A percentile compares a stretch with the other conserved stretches of the same genome.
These are phyloP conservation scores for Drosophila persimilis DNA, from an alignment of 1,140 invertebrate genomes.

Conservation along the genomic window DNA sequence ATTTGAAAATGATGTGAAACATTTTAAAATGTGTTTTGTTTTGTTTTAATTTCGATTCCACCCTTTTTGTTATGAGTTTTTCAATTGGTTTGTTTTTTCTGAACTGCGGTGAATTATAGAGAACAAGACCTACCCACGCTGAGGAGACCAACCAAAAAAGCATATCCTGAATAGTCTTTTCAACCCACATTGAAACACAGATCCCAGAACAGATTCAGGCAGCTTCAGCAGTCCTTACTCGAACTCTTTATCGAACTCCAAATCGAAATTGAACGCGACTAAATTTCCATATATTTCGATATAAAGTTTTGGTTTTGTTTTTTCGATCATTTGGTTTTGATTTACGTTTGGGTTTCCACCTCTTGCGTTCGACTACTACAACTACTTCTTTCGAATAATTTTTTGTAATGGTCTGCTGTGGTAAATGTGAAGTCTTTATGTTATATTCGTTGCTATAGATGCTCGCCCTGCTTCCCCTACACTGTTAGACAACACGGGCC, in stretches of 20 bases:
- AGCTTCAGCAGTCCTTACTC: slow-evolving; percentile 41
- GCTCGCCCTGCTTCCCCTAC: slow-evolving; percentile 84
- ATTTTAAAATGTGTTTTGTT: slow-evolving; percentile 4
- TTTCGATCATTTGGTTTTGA: slow-evolving; percentile 22
- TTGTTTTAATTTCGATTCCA: slow-evolving; percentile 9
- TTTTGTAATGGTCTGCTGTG: slow-evolving; percentile 84
- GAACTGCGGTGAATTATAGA: slow-evolving; percentile 61
- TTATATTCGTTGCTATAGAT: slow-evolving; percentile 86
- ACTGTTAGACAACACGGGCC: slow-evolving; percentile 84
- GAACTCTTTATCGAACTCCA: slow-evolving; percentile 17
- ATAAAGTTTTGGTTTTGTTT: too few species aligned
- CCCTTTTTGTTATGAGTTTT: slow-evolving; percentile 41
- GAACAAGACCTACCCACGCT: slow-evolving; percentile 35
- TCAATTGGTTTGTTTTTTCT: slow-evolving; percentile 42
- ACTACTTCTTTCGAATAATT: slow-evolving; percentile 79
- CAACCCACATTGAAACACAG: slow-evolving; percentile 41
- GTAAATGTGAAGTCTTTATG: slow-evolving; percentile 85
- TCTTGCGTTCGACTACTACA: slow-evolving; percentile 70
- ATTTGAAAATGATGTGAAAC: slow-evolving; percentile 42
- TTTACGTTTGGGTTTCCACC: slow-evolving; percentile 40
- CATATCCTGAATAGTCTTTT: slow-evolving; percentile 17
- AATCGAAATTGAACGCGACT: slow-evolving; percentile 48
- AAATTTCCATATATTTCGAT: slow-evolving; percentile 51
- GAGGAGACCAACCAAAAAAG: slow-evolving; percentile 15
- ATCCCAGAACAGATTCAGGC: slow-evolving; percentile 30